Base-by-base conservation (phyloP, 2,888 invertebrate genomes). In the Caenorhabditis sulstoni region DNA sequence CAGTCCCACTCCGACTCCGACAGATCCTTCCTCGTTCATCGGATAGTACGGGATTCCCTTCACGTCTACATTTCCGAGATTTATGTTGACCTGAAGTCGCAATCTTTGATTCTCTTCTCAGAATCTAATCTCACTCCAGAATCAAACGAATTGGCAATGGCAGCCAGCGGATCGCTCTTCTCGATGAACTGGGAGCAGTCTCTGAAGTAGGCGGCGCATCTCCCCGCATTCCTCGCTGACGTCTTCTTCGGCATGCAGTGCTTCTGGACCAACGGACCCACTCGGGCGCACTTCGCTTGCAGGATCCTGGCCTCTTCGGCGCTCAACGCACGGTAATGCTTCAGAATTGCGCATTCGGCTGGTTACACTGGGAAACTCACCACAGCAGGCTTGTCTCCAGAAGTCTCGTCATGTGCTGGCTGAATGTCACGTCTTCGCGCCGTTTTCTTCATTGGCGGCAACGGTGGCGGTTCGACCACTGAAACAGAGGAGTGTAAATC, bases 11-110 rank as follows among this genome's bases (percentile, higher is more conserved):
- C 84, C 86, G 7, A 85, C 86, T 16, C 87, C 88, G 18, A 88
- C 84, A 9, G 81, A 83, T 44, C 88, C 87, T 79, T 87, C 87
- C 52, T 87, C 85, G 49, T 86, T 86, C 4, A 87, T 58, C 8
- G 88, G 87, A 61, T 88, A 88, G 57, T 86, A 88, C 4, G 88
- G 88, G 16, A 88, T 83, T 22, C 88, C 88, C 8, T 88, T 86
- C 11, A 87, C 87, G n/a, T 82, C 87, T 0, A 79, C 79, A 37
- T 68, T 79, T 20, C 70, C 79, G 0, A 79, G 22, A 47, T 79
- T 79, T 16, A 79, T 65, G 23, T 79, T 79, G 8, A 79, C 79
- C 65, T 68, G 37, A 11, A 68, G 37, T 14, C 16, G 3, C 11
- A 52, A 9, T 44, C 5, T 44, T 29, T 12, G 5, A 35, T 47